Evolutionary conservation across 2,113 vertebrate species (phyloP), one percentile per base, ranked within the genome.

Genomic region (Ammodytes marinus): DNA sequence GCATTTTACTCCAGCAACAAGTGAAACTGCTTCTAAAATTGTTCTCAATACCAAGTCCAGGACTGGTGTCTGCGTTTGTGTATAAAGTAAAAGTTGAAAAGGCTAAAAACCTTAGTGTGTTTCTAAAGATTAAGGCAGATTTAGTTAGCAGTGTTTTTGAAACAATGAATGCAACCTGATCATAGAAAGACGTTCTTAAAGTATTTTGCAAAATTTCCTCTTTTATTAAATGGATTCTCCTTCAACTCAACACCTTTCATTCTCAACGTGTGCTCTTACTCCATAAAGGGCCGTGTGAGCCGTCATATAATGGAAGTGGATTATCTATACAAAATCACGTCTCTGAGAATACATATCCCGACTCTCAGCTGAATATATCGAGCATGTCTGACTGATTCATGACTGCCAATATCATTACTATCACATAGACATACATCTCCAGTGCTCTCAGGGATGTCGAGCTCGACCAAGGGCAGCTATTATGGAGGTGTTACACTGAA

Each of bases 21-120:
- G 86, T 83, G 14, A 87, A 80, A 87, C 65, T 61, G 87, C 82
- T 79, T 88, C 81, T 86, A 86, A 86, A 90, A 91, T 82, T 87
- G 67, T 73, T 47, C 72, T 82, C 63, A n/a, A 79, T 83, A 77
- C 66, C 72, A 79, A 86, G 86, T 89, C 73, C 77, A 70, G 69
- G 77, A 64, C n/a, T 79, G 85, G 72, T 53, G 61, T 55, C 74
- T 93, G 27, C 27, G 27, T 27, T 27, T 27, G 27, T 27, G 27
- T 27, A 27, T 27, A 27, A 27, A 27, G 27, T 27, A 59, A 68
- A 85, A 85, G 81, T 79, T 77, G 63, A 86, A 90, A 86, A 70
- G 79, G 47, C 74, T 91, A 86, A 88, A 87, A 90, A 87, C 87
- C 74, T 85, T 65, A 54, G 77, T 53, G 69, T 61, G 58, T 75